These are phyloP conservation scores for Xylocopa sonorina DNA, from an alignment of 1,140 invertebrate species.

Conservation along the genomic window DNA sequence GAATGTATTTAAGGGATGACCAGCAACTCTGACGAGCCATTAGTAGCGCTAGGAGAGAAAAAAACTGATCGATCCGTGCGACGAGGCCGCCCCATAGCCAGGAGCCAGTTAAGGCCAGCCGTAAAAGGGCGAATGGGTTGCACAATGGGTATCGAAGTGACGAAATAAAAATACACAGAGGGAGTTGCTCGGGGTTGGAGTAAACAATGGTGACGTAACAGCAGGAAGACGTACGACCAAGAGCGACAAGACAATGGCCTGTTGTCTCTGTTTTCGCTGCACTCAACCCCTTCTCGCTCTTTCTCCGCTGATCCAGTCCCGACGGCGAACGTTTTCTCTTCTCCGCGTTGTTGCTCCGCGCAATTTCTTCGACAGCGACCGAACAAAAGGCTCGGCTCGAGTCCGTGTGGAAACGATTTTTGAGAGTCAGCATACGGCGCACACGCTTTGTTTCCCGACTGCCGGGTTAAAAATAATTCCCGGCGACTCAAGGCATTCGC, in stretches of 20 bases:
- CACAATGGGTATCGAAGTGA: constrained; percentile 61
- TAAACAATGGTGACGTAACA: constrained; percentile 76
- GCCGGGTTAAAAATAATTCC: constrained; percentile 41
- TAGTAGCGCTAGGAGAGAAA: not conserved
- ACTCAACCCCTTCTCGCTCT: constrained; percentile 30
- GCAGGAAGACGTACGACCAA: constrained; percentile 66
- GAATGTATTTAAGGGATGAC: not conserved
- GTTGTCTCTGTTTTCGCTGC: constrained; percentile 62
- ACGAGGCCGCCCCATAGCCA: not conserved
- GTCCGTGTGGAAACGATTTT: constrained; percentile 53
- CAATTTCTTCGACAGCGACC: constrained; percentile 52
- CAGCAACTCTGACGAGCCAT: not conserved
- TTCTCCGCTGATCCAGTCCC: not conserved
- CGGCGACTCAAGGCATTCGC: constrained; percentile 1
- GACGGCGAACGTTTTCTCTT: not conserved
- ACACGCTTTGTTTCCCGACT: constrained; percentile 43
- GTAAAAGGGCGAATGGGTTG: constrained; percentile 40
- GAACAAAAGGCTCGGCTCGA: constrained; percentile 59
- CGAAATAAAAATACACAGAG: constrained; percentile 58
- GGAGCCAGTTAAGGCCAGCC: constrained; percentile 12
- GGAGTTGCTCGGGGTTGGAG: constrained; percentile 45
- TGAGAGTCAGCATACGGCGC: constrained; percentile 34
- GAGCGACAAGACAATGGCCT: constrained; percentile 71
- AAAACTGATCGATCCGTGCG: not conserved
- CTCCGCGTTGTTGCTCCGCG: constrained; percentile 31